phyloP scores from a whole-genome alignment of 1,140 invertebrate species.

The Drosophila lacertosa region DNA sequence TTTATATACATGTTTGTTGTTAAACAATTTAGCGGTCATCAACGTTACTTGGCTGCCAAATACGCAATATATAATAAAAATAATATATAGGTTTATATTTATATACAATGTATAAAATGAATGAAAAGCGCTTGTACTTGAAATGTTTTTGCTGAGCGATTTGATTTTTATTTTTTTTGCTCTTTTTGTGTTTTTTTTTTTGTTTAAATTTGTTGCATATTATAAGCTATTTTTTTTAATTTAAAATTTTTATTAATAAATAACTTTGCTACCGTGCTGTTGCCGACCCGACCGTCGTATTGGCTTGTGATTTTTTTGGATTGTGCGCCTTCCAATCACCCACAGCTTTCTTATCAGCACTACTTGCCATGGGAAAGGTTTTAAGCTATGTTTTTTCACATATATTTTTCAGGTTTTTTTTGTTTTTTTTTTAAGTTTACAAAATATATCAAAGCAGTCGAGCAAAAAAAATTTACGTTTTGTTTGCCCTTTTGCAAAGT shows the following conservation, averaged over 20 bases:
- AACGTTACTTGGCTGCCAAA: slow-evolving; percentile 25
- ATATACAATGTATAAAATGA: not conserved
- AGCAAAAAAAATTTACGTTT: slow-evolving; percentile 11
- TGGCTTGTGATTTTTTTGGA: slow-evolving; percentile 6
- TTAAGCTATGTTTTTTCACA: not conserved
- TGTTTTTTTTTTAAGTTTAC: slow-evolving; percentile 7
- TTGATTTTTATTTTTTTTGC: slow-evolving; percentile 19
- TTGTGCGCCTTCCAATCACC: not conserved
- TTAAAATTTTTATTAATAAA: slow-evolving; percentile 42
- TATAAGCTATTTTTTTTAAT: slow-evolving; percentile 42
- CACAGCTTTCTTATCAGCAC: not conserved
- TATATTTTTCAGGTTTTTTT: too few species aligned
- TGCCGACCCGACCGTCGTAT: slow-evolving; percentile 6
- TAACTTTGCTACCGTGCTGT: slow-evolving; percentile 29
- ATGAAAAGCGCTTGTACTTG: slow-evolving; percentile 4
- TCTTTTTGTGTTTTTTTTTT: slow-evolving; percentile 31
- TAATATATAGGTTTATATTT: not conserved
- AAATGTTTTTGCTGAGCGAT: slow-evolving; percentile 23
- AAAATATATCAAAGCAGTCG: slow-evolving; percentile 32
- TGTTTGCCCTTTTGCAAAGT: not conserved
- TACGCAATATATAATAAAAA: slow-evolving; percentile 11
- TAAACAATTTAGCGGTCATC: slow-evolving; percentile 33
- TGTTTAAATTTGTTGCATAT: slow-evolving; percentile 26
- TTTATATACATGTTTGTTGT: not conserved
- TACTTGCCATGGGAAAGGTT: slow-evolving; percentile 22